phyloP scores from a whole-genome alignment of 2,888 invertebrate species.

The Parnassius smintheus region DNA sequence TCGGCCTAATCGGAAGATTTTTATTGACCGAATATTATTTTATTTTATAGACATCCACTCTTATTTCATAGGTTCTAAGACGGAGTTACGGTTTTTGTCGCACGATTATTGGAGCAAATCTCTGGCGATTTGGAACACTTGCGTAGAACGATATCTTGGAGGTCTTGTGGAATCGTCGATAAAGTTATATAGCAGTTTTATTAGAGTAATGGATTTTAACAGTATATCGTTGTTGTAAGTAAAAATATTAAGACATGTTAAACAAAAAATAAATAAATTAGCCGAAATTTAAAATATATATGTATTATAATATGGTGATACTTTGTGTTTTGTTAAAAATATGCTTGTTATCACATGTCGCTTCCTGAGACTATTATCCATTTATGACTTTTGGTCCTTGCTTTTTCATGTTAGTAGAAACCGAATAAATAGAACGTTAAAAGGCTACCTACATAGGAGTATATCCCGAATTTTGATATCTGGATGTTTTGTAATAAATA shows the following conservation, averaged over 20 bases:
- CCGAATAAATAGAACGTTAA: too few species aligned
- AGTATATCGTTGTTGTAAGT: not conserved
- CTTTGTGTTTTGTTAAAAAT: too few species aligned
- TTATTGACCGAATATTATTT: constrained; percentile 80
- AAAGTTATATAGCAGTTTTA: constrained; percentile 53
- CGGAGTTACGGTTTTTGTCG: constrained; percentile 71
- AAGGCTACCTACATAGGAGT: too few species aligned
- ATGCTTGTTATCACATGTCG: too few species aligned
- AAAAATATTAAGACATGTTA: not conserved
- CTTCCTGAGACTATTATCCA: too few species aligned
- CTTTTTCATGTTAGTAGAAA: too few species aligned
- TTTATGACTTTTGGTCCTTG: too few species aligned
- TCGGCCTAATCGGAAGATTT: constrained; percentile 56
- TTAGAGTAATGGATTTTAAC: constrained; percentile 6
- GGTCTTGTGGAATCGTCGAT: constrained; percentile 40
- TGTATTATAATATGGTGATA: too few species aligned
- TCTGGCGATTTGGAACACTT: constrained; percentile 61
- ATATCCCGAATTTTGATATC: too few species aligned
- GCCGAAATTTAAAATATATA: too few species aligned
- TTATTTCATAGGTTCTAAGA: constrained; percentile 74
- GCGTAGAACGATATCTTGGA: constrained; percentile 61
- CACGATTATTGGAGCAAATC: constrained; percentile 70
- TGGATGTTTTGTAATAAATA: too few species aligned
- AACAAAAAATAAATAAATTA: too few species aligned
- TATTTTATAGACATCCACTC: constrained; percentile 77